Conservation (phyloP, 1,140 invertebrate genomes). For the Pinna nobilis region DNA sequence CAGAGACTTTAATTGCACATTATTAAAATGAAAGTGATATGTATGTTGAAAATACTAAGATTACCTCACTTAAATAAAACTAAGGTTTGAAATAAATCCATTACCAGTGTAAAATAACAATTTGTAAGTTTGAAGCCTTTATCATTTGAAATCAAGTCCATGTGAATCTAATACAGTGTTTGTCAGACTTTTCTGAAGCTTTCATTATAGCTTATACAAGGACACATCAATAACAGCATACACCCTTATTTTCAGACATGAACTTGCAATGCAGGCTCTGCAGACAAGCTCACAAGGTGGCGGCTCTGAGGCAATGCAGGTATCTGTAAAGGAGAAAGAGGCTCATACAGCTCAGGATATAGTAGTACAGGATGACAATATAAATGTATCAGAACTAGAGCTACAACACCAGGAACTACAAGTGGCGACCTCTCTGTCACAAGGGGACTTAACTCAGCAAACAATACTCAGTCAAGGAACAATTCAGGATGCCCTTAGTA, state of each 20-base stretch:
- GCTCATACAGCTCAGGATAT: conserved; percentile 40
- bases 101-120: too few relatives aligned
- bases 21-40: neutral
- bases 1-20: too few relatives aligned
- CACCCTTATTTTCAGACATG: conserved; percentile 76
- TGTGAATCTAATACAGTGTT: too few relatives aligned
- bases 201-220: too few relatives aligned
- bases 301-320: conserved; percentile 31
- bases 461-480: conserved; percentile 43
- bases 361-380: conserved; percentile 31
- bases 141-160: too few relatives aligned
- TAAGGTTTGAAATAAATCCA: too few relatives aligned
- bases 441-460: conserved; percentile 55
- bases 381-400: conserved; percentile 49
- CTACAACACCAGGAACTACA: conserved; percentile 50
- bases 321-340: conserved; percentile 47
- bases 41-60: too few relatives aligned
- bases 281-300: conserved; percentile 50
- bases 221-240: too few relatives aligned
- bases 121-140: too few relatives aligned
- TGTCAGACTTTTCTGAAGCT: too few relatives aligned
- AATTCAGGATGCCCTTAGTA: conserved; percentile 51
- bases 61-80: too few relatives aligned
- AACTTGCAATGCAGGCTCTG: conserved; percentile 75
- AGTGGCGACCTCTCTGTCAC: conserved; percentile 46